phyloP scores from a whole-genome alignment of 2,888 invertebrate genomes.

The Strigamia crassipes region DNA sequence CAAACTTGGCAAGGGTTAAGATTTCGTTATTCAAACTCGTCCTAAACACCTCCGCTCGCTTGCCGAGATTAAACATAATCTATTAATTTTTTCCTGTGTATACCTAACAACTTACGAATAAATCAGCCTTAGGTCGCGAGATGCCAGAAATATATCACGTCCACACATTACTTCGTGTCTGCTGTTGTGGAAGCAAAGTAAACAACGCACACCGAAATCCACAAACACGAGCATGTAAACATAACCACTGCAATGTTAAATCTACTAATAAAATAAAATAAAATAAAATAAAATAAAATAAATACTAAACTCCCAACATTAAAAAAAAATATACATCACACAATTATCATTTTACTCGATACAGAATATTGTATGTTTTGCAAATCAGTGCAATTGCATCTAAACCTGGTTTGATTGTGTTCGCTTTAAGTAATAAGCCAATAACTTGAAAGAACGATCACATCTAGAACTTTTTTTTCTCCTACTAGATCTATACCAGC shows the following conservation, averaged over 20 bases:
- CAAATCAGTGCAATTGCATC: too few species aligned
- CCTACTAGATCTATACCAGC: neutral
- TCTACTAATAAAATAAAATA: neutral
- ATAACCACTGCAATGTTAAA: neutral
- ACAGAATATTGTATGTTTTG: too few species aligned
- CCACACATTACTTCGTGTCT: neutral
- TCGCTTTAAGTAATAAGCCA: neutral
- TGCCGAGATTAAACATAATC: neutral
- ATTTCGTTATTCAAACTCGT: neutral
- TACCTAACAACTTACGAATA: neutral
- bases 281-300: neutral
- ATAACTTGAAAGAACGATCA: neutral
- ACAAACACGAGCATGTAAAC: neutral
- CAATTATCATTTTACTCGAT: too few species aligned
- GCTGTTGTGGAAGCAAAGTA: neutral
- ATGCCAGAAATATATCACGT: neutral
- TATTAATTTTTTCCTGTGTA: neutral
- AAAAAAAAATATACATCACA: too few species aligned
- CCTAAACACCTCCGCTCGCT: neutral
- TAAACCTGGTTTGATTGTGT: neutral
- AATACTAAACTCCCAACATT: neutral
- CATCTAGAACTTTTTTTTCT: neutral
- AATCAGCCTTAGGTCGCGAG: neutral
- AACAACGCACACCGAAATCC: neutral
- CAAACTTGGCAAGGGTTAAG: neutral